Conservation (phyloP, 2,888 invertebrate species). For the Leptinotarsa tumamoca region DNA sequence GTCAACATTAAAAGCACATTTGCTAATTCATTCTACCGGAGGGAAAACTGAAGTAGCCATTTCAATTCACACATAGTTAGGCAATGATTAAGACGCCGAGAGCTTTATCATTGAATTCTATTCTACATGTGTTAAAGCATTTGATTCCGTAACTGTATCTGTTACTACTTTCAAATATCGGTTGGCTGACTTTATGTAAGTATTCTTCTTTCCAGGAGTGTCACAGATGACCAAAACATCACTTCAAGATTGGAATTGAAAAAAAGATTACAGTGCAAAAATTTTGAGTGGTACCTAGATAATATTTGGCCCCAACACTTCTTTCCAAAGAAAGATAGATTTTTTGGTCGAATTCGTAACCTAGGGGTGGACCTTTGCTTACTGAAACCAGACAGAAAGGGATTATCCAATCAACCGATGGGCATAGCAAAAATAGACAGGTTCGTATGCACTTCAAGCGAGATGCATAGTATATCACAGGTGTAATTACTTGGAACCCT, state of each 20-base stretch:
- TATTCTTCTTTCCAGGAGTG: conserved; percentile 39
- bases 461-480: no score
- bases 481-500: no score
- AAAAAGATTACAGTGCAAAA: conserved; percentile 82
- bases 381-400: conserved; percentile 73
- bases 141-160: no score
- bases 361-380: conserved; percentile 69
- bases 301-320: conserved; percentile 97
- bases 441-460: conserved; percentile 21
- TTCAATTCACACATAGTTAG: no score
- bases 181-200: background rate
- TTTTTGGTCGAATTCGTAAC: conserved; percentile 87
- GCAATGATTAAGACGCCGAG: no score
- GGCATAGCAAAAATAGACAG: conserved; percentile 76
- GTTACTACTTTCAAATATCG: no score
- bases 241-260: conserved; percentile 72
- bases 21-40: no score
- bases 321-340: conserved; percentile 87
- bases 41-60: no score
- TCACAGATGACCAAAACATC: conserved; percentile 74
- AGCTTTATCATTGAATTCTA: no score
- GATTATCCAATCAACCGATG: conserved; percentile 75
- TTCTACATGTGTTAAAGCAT: no score
- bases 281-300: conserved; percentile 93
- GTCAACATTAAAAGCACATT: no score